Conservation (phyloP, 1,140 invertebrate genomes). For the Drosophila sproati region DNA sequence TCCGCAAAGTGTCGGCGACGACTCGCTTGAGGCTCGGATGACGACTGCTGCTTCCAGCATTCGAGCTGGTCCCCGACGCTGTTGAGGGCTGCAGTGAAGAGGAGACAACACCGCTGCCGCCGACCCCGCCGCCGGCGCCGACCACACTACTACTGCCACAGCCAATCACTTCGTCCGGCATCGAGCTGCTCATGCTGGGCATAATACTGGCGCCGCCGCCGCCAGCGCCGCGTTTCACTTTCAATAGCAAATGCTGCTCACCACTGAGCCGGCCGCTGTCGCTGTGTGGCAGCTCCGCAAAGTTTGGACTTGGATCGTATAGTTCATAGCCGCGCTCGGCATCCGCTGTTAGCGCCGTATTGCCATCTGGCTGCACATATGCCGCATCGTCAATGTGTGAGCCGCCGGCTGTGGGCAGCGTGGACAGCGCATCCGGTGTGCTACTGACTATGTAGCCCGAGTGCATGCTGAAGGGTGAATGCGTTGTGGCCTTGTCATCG, state of each 20-base stretch:
- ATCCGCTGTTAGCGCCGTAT: conserved; percentile 15
- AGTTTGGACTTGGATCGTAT: conserved; percentile 80
- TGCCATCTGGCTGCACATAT: conserved; percentile 69
- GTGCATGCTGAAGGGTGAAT: conserved; percentile 79
- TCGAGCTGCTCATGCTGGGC: conserved; percentile 70
- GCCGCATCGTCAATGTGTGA: conserved; percentile 54
- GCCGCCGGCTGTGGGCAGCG: conserved; percentile 50
- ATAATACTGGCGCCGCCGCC: conserved; percentile 18
- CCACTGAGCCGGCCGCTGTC: conserved; percentile 60
- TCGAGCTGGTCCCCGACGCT: conserved; percentile 75
- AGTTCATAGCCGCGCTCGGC: conserved; percentile 66
- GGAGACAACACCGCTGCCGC: conserved; percentile 28
- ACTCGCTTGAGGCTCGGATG: conserved; percentile 60
- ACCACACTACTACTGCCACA: conserved; percentile 2
- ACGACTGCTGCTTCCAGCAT: conserved; percentile 59
- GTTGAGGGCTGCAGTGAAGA: conserved; percentile 74
- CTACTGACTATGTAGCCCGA: conserved; percentile 76
- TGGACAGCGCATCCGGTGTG: conserved; percentile 68
- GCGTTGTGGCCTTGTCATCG: conserved; percentile 63
- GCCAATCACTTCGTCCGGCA: conserved; percentile 71
- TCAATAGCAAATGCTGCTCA: conserved; percentile 68
- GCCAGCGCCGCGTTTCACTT: conserved; percentile 7
- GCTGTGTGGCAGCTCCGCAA: conserved; percentile 50
- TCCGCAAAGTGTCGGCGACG: conserved; percentile 64
- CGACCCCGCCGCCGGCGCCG: conserved; percentile 4